A percentile compares a stretch with the other conserved stretches of the same genome.
phyloP scores from a whole-genome alignment of 2,113 vertebrate genomes.

The Trogon surrucura region DNA sequence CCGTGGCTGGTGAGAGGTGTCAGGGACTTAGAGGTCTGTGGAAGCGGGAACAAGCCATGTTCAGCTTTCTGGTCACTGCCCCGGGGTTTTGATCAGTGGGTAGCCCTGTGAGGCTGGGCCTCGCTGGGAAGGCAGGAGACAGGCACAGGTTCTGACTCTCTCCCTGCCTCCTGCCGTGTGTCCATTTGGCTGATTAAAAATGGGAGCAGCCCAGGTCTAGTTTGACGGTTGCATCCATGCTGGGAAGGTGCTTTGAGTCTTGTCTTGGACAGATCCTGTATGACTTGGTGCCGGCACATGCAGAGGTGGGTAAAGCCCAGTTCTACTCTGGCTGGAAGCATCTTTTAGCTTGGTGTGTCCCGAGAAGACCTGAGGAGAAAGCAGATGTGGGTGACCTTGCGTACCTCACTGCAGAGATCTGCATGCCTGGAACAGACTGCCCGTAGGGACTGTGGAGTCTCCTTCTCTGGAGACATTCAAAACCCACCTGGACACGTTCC shows the following conservation, averaged over 20 bases:
- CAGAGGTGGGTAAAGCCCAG: neutral
- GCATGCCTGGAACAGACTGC: no score
- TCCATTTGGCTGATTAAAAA: neutral
- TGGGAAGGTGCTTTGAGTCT: neutral
- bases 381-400: neutral
- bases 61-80: neutral
- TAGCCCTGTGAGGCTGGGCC: neutral
- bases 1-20: accelerated
- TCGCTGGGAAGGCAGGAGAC: neutral
- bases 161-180: neutral
- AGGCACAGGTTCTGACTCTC: accelerated
- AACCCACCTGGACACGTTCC: no score
- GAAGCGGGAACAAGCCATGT: neutral
- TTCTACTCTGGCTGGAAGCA: neutral
- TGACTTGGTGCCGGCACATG: neutral
- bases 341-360: neutral
- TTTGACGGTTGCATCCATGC: neutral
- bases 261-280: neutral
- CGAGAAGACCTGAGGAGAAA: neutral
- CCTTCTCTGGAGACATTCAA: no score
- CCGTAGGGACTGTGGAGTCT: no score
- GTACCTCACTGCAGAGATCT: neutral
- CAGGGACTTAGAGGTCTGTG: neutral
- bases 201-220: neutral
- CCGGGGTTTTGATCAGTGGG: accelerated